Evolutionary conservation across 2,113 vertebrate genomes (phyloP).

Genomic region (Pitta sordida): DNA sequence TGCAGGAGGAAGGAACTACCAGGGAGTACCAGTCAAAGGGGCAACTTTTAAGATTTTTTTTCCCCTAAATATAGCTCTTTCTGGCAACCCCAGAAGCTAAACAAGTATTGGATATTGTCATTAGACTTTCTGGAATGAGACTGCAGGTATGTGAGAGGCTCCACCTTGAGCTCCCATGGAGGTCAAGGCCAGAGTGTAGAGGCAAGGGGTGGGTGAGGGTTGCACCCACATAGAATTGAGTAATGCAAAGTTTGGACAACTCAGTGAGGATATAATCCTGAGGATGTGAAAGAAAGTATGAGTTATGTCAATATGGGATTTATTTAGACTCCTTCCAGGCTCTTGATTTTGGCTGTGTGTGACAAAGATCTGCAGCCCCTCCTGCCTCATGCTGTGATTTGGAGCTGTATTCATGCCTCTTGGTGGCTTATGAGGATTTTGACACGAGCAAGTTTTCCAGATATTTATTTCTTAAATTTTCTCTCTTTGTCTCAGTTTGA

Average conservation of each 20-base stretch:
- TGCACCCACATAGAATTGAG: neutral
- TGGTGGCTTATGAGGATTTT: neutral
- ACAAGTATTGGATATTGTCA: slow-evolving; percentile 48
- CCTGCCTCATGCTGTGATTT: slow-evolving; percentile 20
- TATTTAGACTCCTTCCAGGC: neutral
- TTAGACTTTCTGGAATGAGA: neutral
- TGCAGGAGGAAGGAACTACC: slow-evolving; percentile 49
- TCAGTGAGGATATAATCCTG: neutral
- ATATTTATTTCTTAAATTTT: neutral
- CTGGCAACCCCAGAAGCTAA: slow-evolving; percentile 31
- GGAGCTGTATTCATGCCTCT: neutral
- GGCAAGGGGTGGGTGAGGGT: neutral
- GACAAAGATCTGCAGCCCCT: neutral
- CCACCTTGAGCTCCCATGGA: neutral
- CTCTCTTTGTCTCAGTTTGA: neutral
- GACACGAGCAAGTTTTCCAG: neutral
- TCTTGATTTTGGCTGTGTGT: slow-evolving; percentile 7
- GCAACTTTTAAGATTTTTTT: slow-evolving; percentile 11
- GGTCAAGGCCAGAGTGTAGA: neutral
- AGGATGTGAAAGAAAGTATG: neutral
- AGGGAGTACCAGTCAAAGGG: slow-evolving; percentile 18
- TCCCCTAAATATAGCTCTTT: slow-evolving; percentile 39
- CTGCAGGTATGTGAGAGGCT: neutral
- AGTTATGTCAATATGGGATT: neutral
- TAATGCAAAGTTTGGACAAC: neutral